These are phyloP conservation scores for Zaprionus nigranus DNA, from an alignment of 1,140 invertebrate genomes.

Conservation along the genomic window DNA sequence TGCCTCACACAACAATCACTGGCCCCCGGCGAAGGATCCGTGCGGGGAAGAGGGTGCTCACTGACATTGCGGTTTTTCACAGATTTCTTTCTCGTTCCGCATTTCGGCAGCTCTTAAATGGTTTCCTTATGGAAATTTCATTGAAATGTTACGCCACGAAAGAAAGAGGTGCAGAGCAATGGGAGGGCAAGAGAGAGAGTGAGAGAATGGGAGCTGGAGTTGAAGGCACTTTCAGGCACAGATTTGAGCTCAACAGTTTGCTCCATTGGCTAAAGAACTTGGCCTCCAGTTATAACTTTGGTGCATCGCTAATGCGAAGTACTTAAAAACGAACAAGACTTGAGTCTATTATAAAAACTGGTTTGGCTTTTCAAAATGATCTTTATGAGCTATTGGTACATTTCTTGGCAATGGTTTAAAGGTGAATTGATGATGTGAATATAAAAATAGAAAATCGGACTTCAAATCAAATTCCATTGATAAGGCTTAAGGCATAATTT, in stretches of 20 bases:
- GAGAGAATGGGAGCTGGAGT: background rate
- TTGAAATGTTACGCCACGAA: slow-evolving; percentile 51
- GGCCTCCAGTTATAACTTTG: slow-evolving; percentile 29
- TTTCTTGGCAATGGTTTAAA: background rate
- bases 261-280: slow-evolving; percentile 30
- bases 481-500: background rate
- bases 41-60: slow-evolving; percentile 5
- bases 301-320: slow-evolving; percentile 29
- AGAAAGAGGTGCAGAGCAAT: background rate
- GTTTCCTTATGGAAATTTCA: slow-evolving; percentile 71
- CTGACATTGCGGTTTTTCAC: slow-evolving; percentile 67
- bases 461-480: background rate
- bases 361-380: background rate
- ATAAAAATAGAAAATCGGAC: background rate
- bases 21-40: background rate
- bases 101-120: slow-evolving; percentile 56
- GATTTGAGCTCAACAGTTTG: slow-evolving; percentile 56
- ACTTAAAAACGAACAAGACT: slow-evolving; percentile 7
- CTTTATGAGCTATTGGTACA: background rate
- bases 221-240: slow-evolving; percentile 50
- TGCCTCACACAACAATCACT: slow-evolving; percentile 58
- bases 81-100: slow-evolving; percentile 57
- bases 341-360: background rate
- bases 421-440: background rate
- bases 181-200: background rate